Evolutionary conservation across 2,888 invertebrate species (phyloP).

Genomic region (Lymantria monacha): DNA sequence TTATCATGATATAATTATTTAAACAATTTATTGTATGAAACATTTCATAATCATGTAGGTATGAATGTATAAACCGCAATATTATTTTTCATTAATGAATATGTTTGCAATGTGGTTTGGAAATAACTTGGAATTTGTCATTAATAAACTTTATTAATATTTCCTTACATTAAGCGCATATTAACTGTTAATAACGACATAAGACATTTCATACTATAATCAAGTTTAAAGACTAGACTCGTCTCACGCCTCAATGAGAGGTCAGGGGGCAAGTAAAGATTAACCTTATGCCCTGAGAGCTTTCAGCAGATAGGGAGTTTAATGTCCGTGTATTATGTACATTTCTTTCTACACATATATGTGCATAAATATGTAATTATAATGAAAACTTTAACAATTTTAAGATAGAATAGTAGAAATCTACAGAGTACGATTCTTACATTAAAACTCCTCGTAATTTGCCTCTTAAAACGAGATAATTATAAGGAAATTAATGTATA

Average conservation of each 20-base stretch:
- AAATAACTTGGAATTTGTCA: background rate
- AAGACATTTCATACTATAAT: background rate
- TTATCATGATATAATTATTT: slow-evolving; percentile 19
- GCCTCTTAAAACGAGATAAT: too few species aligned
- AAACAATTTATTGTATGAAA: slow-evolving; percentile 28
- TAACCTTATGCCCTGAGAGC: background rate
- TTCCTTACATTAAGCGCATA: too few species aligned
- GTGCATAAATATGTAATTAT: too few species aligned
- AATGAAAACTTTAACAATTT: too few species aligned
- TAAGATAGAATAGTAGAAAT: too few species aligned
- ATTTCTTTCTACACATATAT: too few species aligned
- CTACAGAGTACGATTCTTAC: too few species aligned
- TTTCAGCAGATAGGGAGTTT: background rate
- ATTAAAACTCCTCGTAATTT: too few species aligned
- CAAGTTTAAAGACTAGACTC: background rate
- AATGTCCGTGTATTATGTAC: too few species aligned
- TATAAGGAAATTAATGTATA: too few species aligned
- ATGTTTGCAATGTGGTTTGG: background rate
- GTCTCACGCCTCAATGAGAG: background rate
- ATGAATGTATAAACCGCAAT: background rate
- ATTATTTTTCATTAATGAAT: background rate
- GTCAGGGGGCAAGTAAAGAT: background rate
- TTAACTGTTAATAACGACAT: too few species aligned
- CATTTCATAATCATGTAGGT: background rate
- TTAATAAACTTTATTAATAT: background rate